Percentiles rank a stretch among this genome's conserved stretches.
phyloP scores from a whole-genome alignment of 2,113 vertebrate genomes.

The Toxotes jaculatrix region DNA sequence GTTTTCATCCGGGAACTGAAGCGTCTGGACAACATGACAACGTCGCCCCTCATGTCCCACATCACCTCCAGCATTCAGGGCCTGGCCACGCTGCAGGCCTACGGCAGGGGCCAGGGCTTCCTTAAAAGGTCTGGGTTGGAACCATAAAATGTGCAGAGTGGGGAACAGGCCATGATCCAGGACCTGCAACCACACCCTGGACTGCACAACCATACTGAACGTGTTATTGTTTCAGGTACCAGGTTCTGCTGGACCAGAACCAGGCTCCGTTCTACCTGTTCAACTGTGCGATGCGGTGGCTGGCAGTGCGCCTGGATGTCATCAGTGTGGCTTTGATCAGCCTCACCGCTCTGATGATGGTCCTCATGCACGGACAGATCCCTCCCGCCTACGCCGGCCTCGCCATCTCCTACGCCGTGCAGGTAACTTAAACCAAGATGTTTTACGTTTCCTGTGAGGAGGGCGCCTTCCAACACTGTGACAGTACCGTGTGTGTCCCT shows the following conservation, averaged over 20 bases:
- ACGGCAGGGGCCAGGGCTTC: conserved; percentile 90
- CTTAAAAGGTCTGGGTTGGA: conserved; percentile 85
- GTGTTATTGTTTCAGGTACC: conserved; percentile 84
- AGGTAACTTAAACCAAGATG: conserved; percentile 79
- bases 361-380: conserved; percentile 93
- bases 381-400: conserved; percentile 92
- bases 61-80: conserved; percentile 95
- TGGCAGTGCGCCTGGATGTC: conserved; percentile 91
- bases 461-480: not conserved
- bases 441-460: not conserved
- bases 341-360: conserved; percentile 91
- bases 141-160: not conserved
- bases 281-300: conserved; percentile 94
- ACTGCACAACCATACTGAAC: not conserved
- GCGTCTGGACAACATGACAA: conserved; percentile 93
- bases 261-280: conserved; percentile 93
- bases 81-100: conserved; percentile 92
- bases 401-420: conserved; percentile 93
- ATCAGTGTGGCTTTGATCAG: conserved; percentile 94
- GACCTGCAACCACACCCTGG: not conserved
- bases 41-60: conserved; percentile 93
- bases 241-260: conserved; percentile 92
- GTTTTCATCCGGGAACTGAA: conserved; percentile 95
- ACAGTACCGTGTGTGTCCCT: not conserved
- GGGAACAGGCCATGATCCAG: not conserved